Evolutionary conservation across 2,888 invertebrate species (phyloP), one percentile per base, ranked within the genome.

Genomic region (Luffia ferchaultella): DNA sequence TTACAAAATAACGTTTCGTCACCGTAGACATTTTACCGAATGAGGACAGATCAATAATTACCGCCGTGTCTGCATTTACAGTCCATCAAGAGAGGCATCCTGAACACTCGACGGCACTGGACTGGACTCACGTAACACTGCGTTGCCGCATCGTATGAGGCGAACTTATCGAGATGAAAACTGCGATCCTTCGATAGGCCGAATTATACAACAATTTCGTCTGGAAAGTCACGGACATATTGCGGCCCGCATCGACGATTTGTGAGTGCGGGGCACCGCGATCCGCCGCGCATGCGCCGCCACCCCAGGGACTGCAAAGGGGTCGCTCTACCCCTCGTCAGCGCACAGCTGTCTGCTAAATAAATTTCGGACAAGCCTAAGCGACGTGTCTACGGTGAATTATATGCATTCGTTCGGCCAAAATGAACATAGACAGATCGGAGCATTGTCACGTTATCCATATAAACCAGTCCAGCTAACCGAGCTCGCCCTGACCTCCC

Each of bases 71-170:
- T 69, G 58, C 60, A 70, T 61, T 62, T 73, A 55, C 67, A 61
- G 60, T 79, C 73, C 54, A 82, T 65, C 64, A 82, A 64, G 52
- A 78, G 56, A 55, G 83, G 76, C 83, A 83, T 83, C 69, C 69
- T 71, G n/a, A 16, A 5, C 3, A 42, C 3, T 3, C 12, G 5
- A 30, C 30, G 12, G 30, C 43, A 42, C 43, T 40, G 40, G 7
- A n/a, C 16, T 7, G 17, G 5, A 7, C 64, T 73, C 65, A 73
- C 60, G 66, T 69, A 62, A 64, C 71, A 76, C 74, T 67, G 59
- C 54, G 60, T 63, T 60, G 60, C 64, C 69, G 68, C 75, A 79
- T 77, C 61, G 62, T 67, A 64, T 58, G 55, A 54, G 60, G 60
- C 57, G 52, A 56, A 53, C 52, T 54, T 30, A 30, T 30, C 12